Evolutionary conservation across 2,797 vertebrate genomes (phyloP).

Genomic region (Carcharodon carcharias): DNA sequence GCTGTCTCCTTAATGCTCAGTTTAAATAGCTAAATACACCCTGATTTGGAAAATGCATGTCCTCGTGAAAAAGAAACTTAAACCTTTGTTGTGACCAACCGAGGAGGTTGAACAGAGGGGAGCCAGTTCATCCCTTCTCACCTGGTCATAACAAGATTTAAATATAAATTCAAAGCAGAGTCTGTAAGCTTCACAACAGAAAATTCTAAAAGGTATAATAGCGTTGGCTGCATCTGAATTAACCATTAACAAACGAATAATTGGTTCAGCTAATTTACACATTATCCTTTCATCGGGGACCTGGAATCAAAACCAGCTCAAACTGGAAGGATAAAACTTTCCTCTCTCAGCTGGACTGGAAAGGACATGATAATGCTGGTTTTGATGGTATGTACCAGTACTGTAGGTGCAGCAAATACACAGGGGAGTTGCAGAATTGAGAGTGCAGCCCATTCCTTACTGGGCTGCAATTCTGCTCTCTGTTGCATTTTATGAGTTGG

Average conservation of each 20-base stretch:
- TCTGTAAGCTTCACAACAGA: not conserved
- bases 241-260: constrained; percentile 8
- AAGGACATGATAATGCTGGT: not conserved
- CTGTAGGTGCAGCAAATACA: not conserved
- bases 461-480: not conserved
- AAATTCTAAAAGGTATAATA: not conserved
- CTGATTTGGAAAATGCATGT: no score
- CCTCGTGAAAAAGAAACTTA: no score
- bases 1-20: no score
- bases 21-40: no score
- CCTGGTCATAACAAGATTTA: not conserved
- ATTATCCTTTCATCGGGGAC: constrained; percentile 5
- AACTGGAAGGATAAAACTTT: not conserved
- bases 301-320: constrained; percentile 20
- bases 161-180: not conserved
- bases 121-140: no score
- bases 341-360: not conserved
- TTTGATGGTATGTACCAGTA: not conserved
- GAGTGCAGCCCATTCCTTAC: not conserved
- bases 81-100: no score
- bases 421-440: not conserved
- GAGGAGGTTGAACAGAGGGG: no score
- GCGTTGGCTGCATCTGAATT: not conserved
- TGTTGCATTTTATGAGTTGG: not conserved
- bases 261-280: constrained; percentile 15